phyloP scores from a whole-genome alignment of 2,888 invertebrate genomes.

The Notocelia uddmanniana region DNA sequence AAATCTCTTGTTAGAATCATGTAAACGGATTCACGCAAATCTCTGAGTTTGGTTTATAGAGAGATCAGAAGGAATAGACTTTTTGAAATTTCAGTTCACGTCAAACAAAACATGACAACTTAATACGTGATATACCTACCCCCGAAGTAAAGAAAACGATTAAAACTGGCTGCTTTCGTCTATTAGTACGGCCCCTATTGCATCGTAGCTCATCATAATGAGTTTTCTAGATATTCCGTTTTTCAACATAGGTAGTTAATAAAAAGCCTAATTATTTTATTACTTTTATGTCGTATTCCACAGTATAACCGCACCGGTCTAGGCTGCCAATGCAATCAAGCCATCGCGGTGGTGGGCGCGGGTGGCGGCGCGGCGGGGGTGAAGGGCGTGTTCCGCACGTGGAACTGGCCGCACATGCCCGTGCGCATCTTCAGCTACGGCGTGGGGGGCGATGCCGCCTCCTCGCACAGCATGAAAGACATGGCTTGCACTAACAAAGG shows the following conservation, averaged over 20 bases:
- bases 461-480: conserved; percentile 93
- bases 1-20: too few relatives aligned
- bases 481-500: conserved; percentile 99
- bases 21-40: too few relatives aligned
- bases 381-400: conserved; percentile 88
- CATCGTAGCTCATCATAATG: too few relatives aligned
- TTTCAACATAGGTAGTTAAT: neutral
- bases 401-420: conserved; percentile 97
- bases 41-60: too few relatives aligned
- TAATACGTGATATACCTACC: too few relatives aligned
- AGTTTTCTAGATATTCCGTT: too few relatives aligned
- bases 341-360: conserved; percentile 98
- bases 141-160: too few relatives aligned
- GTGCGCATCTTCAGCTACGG: conserved; percentile 98
- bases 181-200: too few relatives aligned
- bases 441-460: conserved; percentile 96
- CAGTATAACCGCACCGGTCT: conserved; percentile 93
- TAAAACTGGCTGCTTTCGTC: too few relatives aligned
- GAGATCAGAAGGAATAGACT: too few relatives aligned
- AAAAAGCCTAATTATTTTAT: neutral
- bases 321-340: conserved; percentile 98
- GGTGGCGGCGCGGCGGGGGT: conserved; percentile 93
- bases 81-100: too few relatives aligned
- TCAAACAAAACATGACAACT: too few relatives aligned
- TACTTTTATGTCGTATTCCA: neutral